Evolutionary conservation across 2,113 vertebrate genomes (phyloP), one percentile per base, ranked within the genome.

Genomic region (Odontesthes bonariensis): DNA sequence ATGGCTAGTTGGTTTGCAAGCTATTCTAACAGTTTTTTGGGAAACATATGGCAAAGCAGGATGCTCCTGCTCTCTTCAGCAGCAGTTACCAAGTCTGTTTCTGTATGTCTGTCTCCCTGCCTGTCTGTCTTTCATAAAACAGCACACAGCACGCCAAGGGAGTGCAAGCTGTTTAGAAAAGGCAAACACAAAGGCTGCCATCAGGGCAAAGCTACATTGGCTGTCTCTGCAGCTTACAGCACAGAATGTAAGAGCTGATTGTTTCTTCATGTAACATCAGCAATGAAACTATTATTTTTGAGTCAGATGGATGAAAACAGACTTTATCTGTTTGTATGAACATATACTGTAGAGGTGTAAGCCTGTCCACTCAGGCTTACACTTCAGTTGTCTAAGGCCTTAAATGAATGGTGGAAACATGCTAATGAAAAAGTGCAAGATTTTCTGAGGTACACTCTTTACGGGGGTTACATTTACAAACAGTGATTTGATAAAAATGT

Each of bases 71-170:
- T 73, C 69, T 86, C 77, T 63, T 78, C 78, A 75, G 75, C 79
- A 75, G 63, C 61, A 75, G 77, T 88, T 91, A 86, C 81, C 81
- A 87, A 58, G 67, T 89, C 78, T 87, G 71, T 69, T 77, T 86
- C 73, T 70, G 60, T 23, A 66, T 8, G 74, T 46, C 44, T 46
- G 13, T 61, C 31, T 67, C 51, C 38, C 19, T 8, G 74, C 16
- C 44, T 47, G 14, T 61, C 31, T 67, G 55, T 46, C 19, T 49
- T 13, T 49, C n/a, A 77, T 19, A 19, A 54, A 17, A 68, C 53
- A 47, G 10, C 47, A 16, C 46, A 53, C n/a, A 0, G 33, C 53
- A 16, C 32, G 11, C 52, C 20, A 35, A 73, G 54, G 58, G 38
- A 74, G 32, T 80, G 59, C 60, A 72, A 59, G 27, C 52, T 58